Evolutionary conservation across 2,797 vertebrate species (phyloP), one percentile per base, ranked within the genome.

Genomic region (Iguana delicatissima): DNA sequence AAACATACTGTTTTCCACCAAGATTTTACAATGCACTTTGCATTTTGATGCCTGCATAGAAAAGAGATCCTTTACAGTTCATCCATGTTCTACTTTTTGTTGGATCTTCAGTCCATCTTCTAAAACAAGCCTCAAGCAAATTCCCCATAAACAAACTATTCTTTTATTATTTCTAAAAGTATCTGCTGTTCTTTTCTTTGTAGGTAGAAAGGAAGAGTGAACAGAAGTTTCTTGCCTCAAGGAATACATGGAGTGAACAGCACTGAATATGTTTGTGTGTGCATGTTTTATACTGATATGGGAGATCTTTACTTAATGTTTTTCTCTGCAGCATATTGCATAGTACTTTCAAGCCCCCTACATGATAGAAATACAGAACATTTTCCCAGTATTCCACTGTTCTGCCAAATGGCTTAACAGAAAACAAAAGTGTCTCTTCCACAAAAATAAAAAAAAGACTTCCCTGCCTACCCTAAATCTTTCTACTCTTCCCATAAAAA

Each of bases 111-210:
- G 26, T 18, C 13, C 81, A 9, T 12, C 22, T 89, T 86, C n/a
- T 90, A 88, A 94, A 91, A 38, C 6, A 94, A 82, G 79, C 80
- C 85, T 93, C 87, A 46, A 93, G 29, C 57, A 89, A 89, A 62
- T 96, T 96, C 87, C 73, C 2, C 57, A 24, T 90, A 90, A 93
- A 95, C 90, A 88, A 91, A 4, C 79, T 35, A 2, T 6, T 6
- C n/a, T 94, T 93, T 89, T 90, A 46, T 85, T 93, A 88, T 84
- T 59, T 50, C 92, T 89, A 29, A 93, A 42, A 91, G 1, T 24
- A 73, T 88, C 89, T 89, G 80, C n/a, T 80, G 0, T 26, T n/a
- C 0, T 80, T 93, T 93, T 89, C 1, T 52, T 79, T 88, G 62
- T 87, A 8, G 1, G 84, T 2, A 89, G 20, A 84, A 2, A 72